Evolutionary conservation across 2,888 invertebrate genomes (phyloP).

Genomic region (Branchipolynoe longqiensis): DNA sequence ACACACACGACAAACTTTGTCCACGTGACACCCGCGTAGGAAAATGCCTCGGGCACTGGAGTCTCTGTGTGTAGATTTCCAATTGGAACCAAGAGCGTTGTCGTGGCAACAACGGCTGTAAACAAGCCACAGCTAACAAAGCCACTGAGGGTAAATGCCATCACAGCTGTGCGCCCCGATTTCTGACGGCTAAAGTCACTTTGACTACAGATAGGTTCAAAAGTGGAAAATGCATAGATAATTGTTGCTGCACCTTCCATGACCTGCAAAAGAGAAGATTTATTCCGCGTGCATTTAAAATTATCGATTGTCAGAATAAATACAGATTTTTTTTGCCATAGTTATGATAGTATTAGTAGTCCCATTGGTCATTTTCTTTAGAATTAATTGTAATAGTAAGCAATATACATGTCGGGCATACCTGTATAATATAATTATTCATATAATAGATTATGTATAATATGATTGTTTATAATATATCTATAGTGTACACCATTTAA

Average conservation of each 20-base stretch:
- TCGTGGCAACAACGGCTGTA: neutral
- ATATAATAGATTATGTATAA: no score
- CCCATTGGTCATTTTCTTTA: no score
- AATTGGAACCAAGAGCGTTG: constrained; percentile 7
- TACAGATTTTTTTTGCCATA: no score
- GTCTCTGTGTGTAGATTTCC: constrained; percentile 15
- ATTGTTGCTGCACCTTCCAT: constrained; percentile 42
- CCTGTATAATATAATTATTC: no score
- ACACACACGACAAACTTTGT: constrained; percentile 26
- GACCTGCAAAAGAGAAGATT: constrained; percentile 38
- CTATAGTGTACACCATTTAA: no score
- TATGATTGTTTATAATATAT: no score
- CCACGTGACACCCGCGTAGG: constrained; percentile 13
- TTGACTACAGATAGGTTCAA: constrained; percentile 22
- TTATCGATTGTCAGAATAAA: no score
- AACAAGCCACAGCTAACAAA: neutral
- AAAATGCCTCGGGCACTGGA: constrained; percentile 11
- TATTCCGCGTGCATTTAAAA: no score
- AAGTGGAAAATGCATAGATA: constrained; percentile 45
- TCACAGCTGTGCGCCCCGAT: neutral
- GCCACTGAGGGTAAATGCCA: neutral
- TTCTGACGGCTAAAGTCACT: constrained; percentile 44
- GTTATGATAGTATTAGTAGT: no score
- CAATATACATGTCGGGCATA: no score
- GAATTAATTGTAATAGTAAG: no score